Evolutionary conservation across 2,888 invertebrate genomes (phyloP).

Genomic region (Masnerella sp.): DNA sequence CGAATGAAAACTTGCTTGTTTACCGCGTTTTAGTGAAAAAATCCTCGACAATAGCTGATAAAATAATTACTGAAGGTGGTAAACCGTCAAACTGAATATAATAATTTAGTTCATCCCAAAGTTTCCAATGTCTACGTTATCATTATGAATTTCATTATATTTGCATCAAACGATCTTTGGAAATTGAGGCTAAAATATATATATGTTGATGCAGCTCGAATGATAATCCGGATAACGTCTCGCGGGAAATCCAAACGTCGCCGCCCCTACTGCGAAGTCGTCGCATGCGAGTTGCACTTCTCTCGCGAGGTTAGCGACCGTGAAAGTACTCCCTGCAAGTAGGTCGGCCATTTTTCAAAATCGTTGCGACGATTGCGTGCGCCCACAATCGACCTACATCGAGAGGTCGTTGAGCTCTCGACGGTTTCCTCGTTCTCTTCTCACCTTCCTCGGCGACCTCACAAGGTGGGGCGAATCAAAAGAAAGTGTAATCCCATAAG

Average conservation of each 20-base stretch:
- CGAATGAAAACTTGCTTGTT: no score
- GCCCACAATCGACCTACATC: slow-evolving; percentile 77
- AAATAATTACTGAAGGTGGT: no score
- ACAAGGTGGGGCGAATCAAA: slow-evolving; percentile 62
- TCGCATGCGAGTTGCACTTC: slow-evolving; percentile 57
- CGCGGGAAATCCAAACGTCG: slow-evolving; percentile 53
- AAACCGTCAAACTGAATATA: no score
- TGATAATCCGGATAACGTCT: no score
- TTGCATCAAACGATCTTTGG: no score
- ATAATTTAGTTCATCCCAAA: no score
- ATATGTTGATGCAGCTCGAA: no score
- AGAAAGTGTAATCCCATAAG: slow-evolving; percentile 65
- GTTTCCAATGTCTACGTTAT: no score
- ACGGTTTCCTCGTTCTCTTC: slow-evolving; percentile 62
- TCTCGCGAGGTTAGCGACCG: slow-evolving; percentile 76
- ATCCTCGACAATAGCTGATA: no score
- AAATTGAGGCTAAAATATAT: no score
- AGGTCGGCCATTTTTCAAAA: slow-evolving; percentile 76
- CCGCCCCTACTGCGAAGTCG: slow-evolving; percentile 48
- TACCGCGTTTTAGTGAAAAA: no score
- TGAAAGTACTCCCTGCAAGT: slow-evolving; percentile 77
- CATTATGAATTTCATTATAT: no score
- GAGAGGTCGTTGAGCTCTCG: slow-evolving; percentile 74
- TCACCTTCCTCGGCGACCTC: slow-evolving; percentile 63
- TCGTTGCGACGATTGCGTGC: slow-evolving; percentile 77